Evolutionary conservation across 1,140 invertebrate genomes (phyloP), one percentile per base, ranked within the genome.

Genomic region (Drosophila melanica): DNA sequence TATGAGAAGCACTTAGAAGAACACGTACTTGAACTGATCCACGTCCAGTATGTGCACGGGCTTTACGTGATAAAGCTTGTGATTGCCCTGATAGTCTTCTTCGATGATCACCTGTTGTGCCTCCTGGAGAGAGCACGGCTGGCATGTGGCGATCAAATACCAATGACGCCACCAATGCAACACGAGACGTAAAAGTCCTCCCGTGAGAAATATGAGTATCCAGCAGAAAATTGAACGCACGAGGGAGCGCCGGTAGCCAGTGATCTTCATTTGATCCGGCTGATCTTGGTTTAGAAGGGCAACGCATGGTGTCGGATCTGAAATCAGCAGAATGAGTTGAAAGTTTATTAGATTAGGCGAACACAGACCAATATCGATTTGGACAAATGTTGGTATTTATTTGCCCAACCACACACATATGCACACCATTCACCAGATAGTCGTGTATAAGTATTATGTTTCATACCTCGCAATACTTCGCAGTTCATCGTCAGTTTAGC

Each of bases 81-180:
- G 95, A 80, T 95, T 95, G 67, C 94, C 94, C 90, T 95, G 94
- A 92, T 95, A 95, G 92, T 94, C 93, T 91, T 96, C 95, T 92
- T 95, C 94, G 70, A 98, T 93, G 12, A 98, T 92, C 45, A 98
- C 93, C 90, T 95, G 95, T 18, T 95, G 94, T 0, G 97, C 97
- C n/a, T 93, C 84, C 45, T 93, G 93, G 33, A 98, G 93, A 39
- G 94, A 90, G 84, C 96, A 97, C 72, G 93, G 93, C 20, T 91
- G 92, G 81, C 96, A 95, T 1, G 96, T 97, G 2, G 94, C 93
- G 62, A 96, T 95, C 16, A 98, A 93, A 79, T 95, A 93, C 92
- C 96, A 94, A 54, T 95, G 95, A 0, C 97, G 97, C 92, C 95
- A 96, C 97, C 97, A 98, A 90, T 98, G 96, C 91, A 97, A 96